Percentiles rank a stretch among this genome's conserved stretches.
Conservation (phyloP, 2,113 vertebrate species). For the Eurypyga helias region DNA sequence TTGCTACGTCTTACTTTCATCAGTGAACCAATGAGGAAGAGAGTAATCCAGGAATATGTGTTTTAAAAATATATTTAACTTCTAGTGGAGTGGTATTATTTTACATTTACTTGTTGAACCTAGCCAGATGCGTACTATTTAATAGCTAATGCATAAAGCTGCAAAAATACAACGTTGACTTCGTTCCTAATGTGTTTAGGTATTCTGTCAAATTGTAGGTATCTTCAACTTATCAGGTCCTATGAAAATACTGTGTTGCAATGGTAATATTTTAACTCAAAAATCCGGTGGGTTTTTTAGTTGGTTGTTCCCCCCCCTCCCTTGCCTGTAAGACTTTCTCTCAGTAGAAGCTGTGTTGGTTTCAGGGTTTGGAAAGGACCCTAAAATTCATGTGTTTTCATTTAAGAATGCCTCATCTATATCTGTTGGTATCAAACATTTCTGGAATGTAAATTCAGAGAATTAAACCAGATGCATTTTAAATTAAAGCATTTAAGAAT, state of each 20-base stretch:
- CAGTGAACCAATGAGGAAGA: background rate
- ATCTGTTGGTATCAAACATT: background rate
- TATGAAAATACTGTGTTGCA: background rate
- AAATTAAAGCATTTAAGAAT: background rate
- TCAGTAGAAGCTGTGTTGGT: background rate
- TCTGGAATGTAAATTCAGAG: background rate
- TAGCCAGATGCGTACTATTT: background rate
- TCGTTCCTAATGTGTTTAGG: background rate
- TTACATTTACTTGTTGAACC: background rate
- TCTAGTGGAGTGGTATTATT: background rate
- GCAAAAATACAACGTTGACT: background rate
- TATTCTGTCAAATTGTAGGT: background rate
- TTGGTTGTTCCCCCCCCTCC: background rate
- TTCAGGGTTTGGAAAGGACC: background rate
- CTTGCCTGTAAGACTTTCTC: accelerated
- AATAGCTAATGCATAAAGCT: background rate
- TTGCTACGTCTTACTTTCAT: background rate
- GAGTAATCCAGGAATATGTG: background rate
- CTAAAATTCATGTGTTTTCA: background rate
- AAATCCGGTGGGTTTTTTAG: background rate
- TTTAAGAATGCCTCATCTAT: background rate
- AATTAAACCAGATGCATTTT: background rate
- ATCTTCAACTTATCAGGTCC: background rate
- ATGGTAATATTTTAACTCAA: background rate
- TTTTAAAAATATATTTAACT: background rate